Evolutionary conservation across 2,797 vertebrate genomes (phyloP).

Genomic region (Myotis myotis): DNA sequence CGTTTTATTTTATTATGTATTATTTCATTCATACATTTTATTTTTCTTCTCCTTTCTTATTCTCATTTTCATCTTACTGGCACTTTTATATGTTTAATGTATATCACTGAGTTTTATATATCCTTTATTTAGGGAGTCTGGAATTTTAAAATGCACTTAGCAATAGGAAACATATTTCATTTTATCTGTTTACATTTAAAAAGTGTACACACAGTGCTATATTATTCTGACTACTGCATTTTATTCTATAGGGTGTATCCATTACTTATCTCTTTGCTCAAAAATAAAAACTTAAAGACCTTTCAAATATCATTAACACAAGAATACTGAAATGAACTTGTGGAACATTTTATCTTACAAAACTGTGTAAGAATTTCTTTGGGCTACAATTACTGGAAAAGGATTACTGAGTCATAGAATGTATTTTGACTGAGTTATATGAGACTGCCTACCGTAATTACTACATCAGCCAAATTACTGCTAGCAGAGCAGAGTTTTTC

Average conservation of each 20-base stretch:
- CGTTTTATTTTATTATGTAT: neutral
- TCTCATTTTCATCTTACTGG: neutral
- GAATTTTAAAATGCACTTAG: neutral
- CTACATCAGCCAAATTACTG: neutral
- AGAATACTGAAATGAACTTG: neutral
- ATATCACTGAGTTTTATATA: neutral
- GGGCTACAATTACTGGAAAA: neutral
- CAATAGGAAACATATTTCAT: neutral
- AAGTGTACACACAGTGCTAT: neutral
- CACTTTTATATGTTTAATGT: neutral
- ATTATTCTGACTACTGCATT: neutral
- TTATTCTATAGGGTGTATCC: neutral
- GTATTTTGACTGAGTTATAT: neutral
- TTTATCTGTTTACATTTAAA: neutral
- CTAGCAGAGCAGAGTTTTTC: neutral
- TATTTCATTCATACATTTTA: neutral
- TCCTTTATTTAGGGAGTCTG: neutral
- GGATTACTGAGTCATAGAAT: neutral
- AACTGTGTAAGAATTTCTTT: neutral
- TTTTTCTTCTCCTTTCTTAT: neutral
- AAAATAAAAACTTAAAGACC: neutral
- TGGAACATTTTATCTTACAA: neutral
- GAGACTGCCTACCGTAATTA: neutral
- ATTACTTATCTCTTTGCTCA: neutral
- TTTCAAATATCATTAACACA: neutral